Base-by-base conservation (phyloP, 2,888 invertebrate genomes). In the Parnassius smintheus region DNA sequence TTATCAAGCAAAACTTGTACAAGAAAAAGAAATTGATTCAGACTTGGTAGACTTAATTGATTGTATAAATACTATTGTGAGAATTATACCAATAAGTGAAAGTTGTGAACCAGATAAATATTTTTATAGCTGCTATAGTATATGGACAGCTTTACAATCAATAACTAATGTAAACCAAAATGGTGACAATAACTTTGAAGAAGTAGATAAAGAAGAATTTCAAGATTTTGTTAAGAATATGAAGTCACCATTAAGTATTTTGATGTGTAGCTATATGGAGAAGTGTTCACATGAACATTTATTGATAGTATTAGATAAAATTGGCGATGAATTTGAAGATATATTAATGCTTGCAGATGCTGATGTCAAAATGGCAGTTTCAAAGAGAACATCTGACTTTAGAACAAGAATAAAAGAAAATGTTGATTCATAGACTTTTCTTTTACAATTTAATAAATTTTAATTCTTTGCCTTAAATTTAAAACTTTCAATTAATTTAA, bases 11-110 rank as follows among this genome's bases (percentile, higher is more conserved):
- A 89, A 87, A 70, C 77, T 89, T 63, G 76, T 82, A 9, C 66
- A 71, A 54, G 77, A 81, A 44, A 85, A 88, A 63, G 85, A 86
- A 66, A 82, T 89, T 60, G 90, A 90, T 65, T 72, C 78, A 1
- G 89, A 88, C 68, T 73, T 90, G 41, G 74, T 85, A 2, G 86
- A 88, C 64, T 77, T 91, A 51, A 72, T 90, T 12, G 87, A 88
- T 44, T 85, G 86, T 4, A 78, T 79, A 22, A 82, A 75, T 18
- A 80, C 84, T 11, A 82, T 90, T 60, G 70, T 84, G 0, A 77
- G 71, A 51, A 75, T 74, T 8, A 66, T 89, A n/a, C 70, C 81
- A 55, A 68, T 83, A 2, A 76, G 76, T 62, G 73, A 77, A 44
- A 70, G 70, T 9, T 78, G 81, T 65, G 73, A 77, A 2, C 76